Conservation (phyloP, 2,888 invertebrate genomes). For the Lymantria dispar region DNA sequence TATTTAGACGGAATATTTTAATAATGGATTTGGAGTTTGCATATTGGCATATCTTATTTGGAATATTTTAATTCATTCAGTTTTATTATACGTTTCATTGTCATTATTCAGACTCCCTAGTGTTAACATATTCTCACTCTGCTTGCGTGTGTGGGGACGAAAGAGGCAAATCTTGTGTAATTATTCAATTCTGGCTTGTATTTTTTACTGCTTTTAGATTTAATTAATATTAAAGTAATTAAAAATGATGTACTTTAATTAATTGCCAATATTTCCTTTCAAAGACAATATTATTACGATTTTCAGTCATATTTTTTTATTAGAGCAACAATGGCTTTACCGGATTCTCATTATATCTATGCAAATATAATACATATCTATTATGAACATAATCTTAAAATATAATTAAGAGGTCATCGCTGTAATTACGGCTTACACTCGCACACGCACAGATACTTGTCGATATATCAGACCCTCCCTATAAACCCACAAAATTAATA, state of each 20-base stretch:
- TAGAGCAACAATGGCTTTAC: too few species aligned
- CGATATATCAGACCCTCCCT: conserved; percentile 59
- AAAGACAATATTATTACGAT: too few species aligned
- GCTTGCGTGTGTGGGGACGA: background rate
- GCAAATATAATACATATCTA: background rate
- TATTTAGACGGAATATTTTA: conserved; percentile 63
- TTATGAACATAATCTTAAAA: conserved; percentile 28
- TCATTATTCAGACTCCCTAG: background rate
- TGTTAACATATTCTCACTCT: background rate
- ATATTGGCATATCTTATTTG: conserved; percentile 41
- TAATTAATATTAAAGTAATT: background rate
- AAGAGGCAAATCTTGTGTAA: background rate
- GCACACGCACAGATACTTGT: conserved; percentile 49
- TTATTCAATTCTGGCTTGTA: background rate
- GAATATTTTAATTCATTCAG: conserved; percentile 23
- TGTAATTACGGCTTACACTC: conserved; percentile 32
- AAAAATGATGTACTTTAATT: background rate
- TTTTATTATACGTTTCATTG: conserved; percentile 5
- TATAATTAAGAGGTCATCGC: conserved; percentile 45
- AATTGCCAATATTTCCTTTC: too few species aligned
- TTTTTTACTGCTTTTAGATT: background rate
- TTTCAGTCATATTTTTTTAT: too few species aligned
- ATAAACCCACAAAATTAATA: conserved; percentile 70
- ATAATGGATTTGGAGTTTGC: conserved; percentile 53
- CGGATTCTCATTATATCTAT: background rate